Percentiles rank a stretch among this genome's conserved stretches.
Conservation (phyloP, 2,113 vertebrate species). For the Chaetops frenatus region DNA sequence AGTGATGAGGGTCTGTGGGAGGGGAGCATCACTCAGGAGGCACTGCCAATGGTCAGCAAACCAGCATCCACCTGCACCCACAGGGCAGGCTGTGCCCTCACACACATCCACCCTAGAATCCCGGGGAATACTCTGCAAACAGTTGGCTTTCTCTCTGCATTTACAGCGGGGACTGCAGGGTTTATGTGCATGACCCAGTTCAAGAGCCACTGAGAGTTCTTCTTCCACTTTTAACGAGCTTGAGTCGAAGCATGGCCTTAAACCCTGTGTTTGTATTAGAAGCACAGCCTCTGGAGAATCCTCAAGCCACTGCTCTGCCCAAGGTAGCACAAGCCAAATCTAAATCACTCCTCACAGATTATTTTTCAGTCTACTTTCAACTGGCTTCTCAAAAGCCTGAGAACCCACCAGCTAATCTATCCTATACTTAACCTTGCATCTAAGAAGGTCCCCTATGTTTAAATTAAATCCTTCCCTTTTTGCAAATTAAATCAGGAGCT, state of each 20-base stretch:
- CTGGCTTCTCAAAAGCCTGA: not conserved
- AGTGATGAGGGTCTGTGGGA: not conserved
- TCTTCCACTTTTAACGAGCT: not conserved
- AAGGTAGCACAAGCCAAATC: not conserved
- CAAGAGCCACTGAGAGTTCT: not conserved
- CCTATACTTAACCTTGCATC: not conserved
- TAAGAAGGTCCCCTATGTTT: not conserved
- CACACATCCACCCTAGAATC: not conserved
- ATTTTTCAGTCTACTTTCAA: not conserved
- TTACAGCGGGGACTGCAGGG: not conserved
- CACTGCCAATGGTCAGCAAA: not conserved
- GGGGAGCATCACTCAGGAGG: not conserved
- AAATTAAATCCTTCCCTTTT: not conserved
- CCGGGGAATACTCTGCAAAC: not conserved
- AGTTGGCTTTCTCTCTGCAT: not conserved
- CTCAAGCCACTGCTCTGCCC: not conserved
- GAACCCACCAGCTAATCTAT: not conserved
- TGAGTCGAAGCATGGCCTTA: not conserved
- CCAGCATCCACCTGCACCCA: fast-evolving
- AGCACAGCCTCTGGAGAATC: not conserved
- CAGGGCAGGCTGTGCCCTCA: fast-evolving
- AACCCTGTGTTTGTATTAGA: not conserved
- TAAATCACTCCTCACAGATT: not conserved
- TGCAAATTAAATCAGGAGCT: not conserved
- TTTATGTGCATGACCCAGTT: not conserved